Percentiles rank a stretch among this genome's conserved stretches.
Conservation (phyloP, 2,113 vertebrate genomes). For the Myrmophylax atrothorax region DNA sequence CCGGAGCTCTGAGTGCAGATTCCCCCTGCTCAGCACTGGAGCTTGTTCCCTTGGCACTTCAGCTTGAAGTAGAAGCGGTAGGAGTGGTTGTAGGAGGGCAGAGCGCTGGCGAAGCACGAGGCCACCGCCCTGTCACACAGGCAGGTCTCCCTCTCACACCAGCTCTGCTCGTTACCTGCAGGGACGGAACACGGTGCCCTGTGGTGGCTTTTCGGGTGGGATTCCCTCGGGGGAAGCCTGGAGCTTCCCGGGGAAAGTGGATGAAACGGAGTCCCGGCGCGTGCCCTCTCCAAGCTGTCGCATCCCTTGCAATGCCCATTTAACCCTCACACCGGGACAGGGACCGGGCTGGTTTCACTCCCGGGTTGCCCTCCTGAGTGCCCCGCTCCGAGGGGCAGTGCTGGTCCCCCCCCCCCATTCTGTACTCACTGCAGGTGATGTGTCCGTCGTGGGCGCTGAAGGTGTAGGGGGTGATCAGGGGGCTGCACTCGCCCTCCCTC, state of each 20-base stretch:
- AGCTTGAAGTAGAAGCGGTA: slow-evolving; percentile 59
- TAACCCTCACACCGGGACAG: too few species aligned
- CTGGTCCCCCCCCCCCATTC: neutral
- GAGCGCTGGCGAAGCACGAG: slow-evolving; percentile 47
- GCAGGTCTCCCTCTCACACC: slow-evolving; percentile 57
- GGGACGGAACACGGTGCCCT: neutral
- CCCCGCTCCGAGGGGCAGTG: rapidly evolving
- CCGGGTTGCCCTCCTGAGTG: neutral
- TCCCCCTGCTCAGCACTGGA: slow-evolving; percentile 31
- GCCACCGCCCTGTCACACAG: slow-evolving; percentile 57
- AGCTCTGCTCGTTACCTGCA: neutral
- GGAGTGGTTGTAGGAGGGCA: slow-evolving; percentile 59
- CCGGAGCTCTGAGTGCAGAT: rapidly evolving
- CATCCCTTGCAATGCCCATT: rapidly evolving
- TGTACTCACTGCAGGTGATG: slow-evolving; percentile 38
- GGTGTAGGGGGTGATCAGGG: slow-evolving; percentile 39
- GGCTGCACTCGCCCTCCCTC: slow-evolving; percentile 38
- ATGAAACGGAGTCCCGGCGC: rapidly evolving
- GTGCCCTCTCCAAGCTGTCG: neutral
- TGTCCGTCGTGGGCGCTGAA: neutral
- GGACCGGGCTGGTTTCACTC: neutral
- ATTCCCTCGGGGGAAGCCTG: neutral
- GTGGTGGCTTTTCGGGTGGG: neutral
- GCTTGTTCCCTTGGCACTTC: neutral
- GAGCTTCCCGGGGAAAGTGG: neutral